These are phyloP conservation scores for Lates japonicus DNA, from an alignment of 2,797 vertebrate genomes.

Conservation along the genomic window DNA sequence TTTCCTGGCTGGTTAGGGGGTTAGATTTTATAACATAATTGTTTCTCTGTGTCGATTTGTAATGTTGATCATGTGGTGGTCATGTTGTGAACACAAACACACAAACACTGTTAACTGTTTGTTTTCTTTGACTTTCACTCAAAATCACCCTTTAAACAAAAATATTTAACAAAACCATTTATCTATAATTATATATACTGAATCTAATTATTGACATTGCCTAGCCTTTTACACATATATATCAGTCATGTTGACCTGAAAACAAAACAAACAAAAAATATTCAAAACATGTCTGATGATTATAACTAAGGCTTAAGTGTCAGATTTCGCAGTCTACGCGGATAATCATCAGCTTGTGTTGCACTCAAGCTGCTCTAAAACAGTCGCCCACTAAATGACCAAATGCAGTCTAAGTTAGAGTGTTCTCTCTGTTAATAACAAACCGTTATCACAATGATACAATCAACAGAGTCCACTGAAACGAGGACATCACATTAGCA, in stretches of 20 bases:
- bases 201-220: too few relatives aligned
- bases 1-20: too few relatives aligned
- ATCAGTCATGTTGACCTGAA: neutral
- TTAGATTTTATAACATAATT: too few relatives aligned
- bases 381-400: constrained; percentile 2
- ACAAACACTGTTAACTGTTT: too few relatives aligned
- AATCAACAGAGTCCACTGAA: neutral
- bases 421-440: constrained; percentile 13
- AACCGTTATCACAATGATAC: constrained; percentile 1
- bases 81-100: too few relatives aligned
- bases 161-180: too few relatives aligned
- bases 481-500: neutral
- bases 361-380: constrained; percentile 12
- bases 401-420: neutral
- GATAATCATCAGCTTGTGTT: neutral
- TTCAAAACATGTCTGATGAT: neutral
- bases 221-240: neutral
- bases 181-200: too few relatives aligned
- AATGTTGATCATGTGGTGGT: too few relatives aligned
- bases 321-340: neutral
- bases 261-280: neutral
- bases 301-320: neutral
- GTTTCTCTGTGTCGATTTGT: too few relatives aligned
- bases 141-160: too few relatives aligned
- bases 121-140: too few relatives aligned